These are phyloP conservation scores for Ophion slaviceki DNA, from an alignment of 2,888 invertebrate species.

Conservation along the genomic window DNA sequence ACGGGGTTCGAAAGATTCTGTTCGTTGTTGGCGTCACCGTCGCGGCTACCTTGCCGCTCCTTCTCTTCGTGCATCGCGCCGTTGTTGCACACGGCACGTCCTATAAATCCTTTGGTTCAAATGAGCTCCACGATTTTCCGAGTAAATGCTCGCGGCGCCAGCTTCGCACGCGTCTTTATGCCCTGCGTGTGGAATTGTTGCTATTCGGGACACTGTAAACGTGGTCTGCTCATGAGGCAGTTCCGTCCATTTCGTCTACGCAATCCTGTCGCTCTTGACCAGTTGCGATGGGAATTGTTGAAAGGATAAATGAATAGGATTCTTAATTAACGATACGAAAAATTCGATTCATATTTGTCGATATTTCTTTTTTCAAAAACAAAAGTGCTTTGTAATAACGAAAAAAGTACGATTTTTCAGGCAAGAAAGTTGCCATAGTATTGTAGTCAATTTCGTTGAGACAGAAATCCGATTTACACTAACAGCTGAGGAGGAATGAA, in stretches of 20 bases:
- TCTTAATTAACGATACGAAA: no score
- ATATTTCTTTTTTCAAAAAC: no score
- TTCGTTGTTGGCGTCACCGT: conserved; percentile 12
- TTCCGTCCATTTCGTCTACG: neutral
- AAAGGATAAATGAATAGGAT: neutral
- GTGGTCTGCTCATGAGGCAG: conserved; percentile 23
- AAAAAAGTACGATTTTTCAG: no score
- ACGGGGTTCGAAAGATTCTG: conserved; percentile 58
- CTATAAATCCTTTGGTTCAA: conserved; percentile 69
- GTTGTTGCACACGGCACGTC: conserved; percentile 57
- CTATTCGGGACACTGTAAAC: conserved; percentile 40
- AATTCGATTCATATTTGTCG: no score
- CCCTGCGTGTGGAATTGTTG: conserved; percentile 29
- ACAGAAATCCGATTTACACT: no score
- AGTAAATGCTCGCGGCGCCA: conserved; percentile 65
- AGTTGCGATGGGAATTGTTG: neutral
- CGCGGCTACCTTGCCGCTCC: neutral
- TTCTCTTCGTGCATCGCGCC: conserved; percentile 31
- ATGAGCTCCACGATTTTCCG: conserved; percentile 69
- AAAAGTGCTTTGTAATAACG: no score
- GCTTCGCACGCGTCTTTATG: conserved; percentile 56
- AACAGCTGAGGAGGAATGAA: no score
- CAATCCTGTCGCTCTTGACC: conserved; percentile 2
- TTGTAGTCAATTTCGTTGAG: no score
- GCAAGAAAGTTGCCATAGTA: no score